Conservation (phyloP, 2,888 invertebrate genomes). For the Nysson spinosus region DNA sequence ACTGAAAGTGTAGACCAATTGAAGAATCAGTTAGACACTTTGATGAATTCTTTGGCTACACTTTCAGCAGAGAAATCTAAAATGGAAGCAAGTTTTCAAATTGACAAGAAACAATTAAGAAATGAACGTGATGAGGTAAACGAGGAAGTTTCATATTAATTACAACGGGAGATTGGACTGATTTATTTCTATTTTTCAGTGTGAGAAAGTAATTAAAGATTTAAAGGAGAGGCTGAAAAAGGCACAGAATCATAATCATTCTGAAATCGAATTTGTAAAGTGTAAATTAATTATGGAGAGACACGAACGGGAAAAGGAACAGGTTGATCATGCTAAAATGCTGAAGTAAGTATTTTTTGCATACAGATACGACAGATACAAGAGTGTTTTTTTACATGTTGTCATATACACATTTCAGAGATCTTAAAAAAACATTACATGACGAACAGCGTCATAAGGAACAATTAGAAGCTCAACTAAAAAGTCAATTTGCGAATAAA, state of each 20-base stretch:
- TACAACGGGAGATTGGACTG: neutral
- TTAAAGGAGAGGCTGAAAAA: conserved; percentile 81
- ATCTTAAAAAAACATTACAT: conserved; percentile 86
- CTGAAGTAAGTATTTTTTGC: conserved; percentile 79
- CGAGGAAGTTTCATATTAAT: conserved; percentile 18
- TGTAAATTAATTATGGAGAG: conserved; percentile 87
- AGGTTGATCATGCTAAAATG: conserved; percentile 87
- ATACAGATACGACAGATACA: neutral
- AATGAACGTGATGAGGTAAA: conserved; percentile 79
- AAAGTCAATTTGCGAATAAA: conserved; percentile 77
- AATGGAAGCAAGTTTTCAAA: conserved; percentile 90
- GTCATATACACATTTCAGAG: too few relatives aligned
- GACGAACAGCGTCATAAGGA: conserved; percentile 87
- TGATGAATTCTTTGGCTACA: conserved; percentile 86
- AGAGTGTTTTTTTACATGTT: too few relatives aligned
- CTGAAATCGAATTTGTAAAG: conserved; percentile 83
- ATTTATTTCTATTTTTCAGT: too few relatives aligned
- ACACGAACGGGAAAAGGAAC: conserved; percentile 89
- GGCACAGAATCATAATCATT: conserved; percentile 79
- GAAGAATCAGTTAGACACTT: conserved; percentile 80
- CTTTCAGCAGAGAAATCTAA: conserved; percentile 90
- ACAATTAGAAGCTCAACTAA: conserved; percentile 83
- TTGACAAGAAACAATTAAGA: conserved; percentile 82
- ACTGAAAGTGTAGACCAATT: conserved; percentile 70
- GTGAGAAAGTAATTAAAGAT: conserved; percentile 80